phyloP scores from a whole-genome alignment of 2,888 invertebrate genomes.

The Heliconius cydno region DNA sequence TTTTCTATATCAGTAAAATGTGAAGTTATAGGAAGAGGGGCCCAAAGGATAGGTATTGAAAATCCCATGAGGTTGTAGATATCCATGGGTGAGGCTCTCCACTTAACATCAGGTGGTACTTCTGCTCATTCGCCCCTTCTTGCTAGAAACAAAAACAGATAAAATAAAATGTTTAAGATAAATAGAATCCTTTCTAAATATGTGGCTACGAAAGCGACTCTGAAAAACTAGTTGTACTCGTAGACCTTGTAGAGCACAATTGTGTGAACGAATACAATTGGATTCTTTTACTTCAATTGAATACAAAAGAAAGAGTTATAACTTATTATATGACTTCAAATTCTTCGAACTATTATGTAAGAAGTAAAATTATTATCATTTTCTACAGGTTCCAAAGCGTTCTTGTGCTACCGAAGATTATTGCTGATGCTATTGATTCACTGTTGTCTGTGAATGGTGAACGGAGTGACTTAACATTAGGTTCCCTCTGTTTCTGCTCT shows the following conservation, averaged over 20 bases:
- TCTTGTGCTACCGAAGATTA: no score
- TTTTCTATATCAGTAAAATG: neutral
- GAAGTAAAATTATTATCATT: no score
- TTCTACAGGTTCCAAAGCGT: no score
- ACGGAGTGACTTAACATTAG: no score
- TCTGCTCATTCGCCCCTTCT: neutral
- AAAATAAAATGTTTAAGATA: neutral
- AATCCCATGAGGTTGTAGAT: no score
- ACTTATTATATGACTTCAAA: no score
- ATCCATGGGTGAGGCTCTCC: neutral
- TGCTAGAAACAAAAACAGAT: neutral
- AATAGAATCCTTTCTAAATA: neutral
- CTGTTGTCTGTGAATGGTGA: no score
- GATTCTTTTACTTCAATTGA: neutral
- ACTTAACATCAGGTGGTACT: neutral
- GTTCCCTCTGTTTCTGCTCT: no score
- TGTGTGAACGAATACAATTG: neutral
- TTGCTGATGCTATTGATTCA: no score
- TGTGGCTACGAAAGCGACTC: neutral
- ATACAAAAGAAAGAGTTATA: no score
- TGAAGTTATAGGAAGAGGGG: neutral
- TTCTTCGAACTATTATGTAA: neutral
- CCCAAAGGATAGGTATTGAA: no score
- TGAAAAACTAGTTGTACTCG: neutral
- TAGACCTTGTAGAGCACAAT: neutral